Evolutionary conservation across 2,113 vertebrate genomes (phyloP).

Genomic region (cat (Felis catus)): F.catus_Fca126_mat1.0 CM031415.1:197269001-197269500

Average conservation of each 20-base stretch:
- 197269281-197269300: neutral
- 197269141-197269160: neutral
- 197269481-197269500: neutral
- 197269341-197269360: neutral
- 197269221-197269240: neutral
- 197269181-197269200: neutral
- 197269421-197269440: neutral
- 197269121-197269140: neutral
- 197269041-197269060: constrained; percentile 37
- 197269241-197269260: neutral
- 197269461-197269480: neutral
- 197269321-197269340: no score
- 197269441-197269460: neutral
- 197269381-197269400: rapidly evolving
- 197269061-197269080: constrained; percentile 37
- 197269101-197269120: constrained; percentile 11
- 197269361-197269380: neutral
- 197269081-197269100: neutral
- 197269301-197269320: neutral
- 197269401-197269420: neutral
- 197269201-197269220: neutral
- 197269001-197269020: constrained; percentile 51
- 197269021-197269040: constrained; percentile 45
- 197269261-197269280: neutral
- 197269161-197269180: neutral